Evolutionary conservation across 2,797 vertebrate species (phyloP).

Genomic region (Acanthornis magna): DNA sequence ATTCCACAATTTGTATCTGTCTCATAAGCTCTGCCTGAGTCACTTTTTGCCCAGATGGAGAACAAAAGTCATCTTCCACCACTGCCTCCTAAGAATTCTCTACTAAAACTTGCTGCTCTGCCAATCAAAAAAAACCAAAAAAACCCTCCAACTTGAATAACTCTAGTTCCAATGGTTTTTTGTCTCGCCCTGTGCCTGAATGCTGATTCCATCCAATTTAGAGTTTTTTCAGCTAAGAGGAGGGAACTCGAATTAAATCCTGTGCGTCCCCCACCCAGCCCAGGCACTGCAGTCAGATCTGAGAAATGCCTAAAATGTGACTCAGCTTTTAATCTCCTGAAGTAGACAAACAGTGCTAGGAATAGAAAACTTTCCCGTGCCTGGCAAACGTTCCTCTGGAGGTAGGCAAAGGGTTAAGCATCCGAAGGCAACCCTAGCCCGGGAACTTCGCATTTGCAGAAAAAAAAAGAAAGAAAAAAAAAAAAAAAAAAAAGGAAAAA

Average conservation of each 20-base stretch:
- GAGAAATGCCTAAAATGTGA: constrained; percentile 18
- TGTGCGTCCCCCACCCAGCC: not conserved
- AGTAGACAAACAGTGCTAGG: not conserved
- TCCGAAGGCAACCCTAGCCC: constrained; percentile 29
- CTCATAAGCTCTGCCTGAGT: constrained; percentile 50
- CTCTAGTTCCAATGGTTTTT: not conserved
- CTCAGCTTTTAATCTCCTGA: constrained; percentile 24
- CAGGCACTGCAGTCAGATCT: not conserved
- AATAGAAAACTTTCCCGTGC: not conserved
- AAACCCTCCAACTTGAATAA: not conserved
- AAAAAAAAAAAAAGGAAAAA: not conserved
- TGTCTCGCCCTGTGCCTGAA: not conserved
- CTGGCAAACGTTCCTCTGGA: not conserved
- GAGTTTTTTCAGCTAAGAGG: not conserved
- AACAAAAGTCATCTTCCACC: not conserved
- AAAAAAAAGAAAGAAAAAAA: constrained; percentile 3
- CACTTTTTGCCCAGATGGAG: not conserved
- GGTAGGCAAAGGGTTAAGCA: constrained; percentile 73
- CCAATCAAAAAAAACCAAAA: not conserved
- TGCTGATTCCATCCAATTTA: not conserved
- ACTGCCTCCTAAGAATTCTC: not conserved
- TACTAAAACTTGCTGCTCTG: not conserved
- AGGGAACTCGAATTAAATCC: not conserved
- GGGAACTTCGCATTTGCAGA: not conserved
- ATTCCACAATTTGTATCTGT: constrained; percentile 60